A percentile compares a stretch with the other conserved stretches of the same genome.
These are phyloP conservation scores for Acropora yongei DNA, from an alignment of 64 coral and sea anemone genomes.

Conservation along the genomic window DNA sequence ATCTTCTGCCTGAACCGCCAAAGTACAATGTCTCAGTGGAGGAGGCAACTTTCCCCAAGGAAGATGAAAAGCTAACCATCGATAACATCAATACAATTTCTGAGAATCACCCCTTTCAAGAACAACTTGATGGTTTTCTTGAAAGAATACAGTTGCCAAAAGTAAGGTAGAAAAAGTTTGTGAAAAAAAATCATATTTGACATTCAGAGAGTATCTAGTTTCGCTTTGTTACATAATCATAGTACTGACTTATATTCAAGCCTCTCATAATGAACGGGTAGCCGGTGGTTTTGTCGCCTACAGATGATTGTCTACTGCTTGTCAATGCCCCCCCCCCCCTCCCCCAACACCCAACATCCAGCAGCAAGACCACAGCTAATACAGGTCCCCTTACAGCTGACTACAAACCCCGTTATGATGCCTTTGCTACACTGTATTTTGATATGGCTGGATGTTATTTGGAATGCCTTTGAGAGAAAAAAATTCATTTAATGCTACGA, in stretches of 20 bases:
- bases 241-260: conserved; percentile 49
- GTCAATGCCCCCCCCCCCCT: too few species aligned
- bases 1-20: neutral
- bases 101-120: conserved; percentile 54
- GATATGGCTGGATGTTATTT: conserved; percentile 45
- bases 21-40: neutral
- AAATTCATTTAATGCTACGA: neutral
- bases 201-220: neutral
- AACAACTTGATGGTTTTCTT: conserved; percentile 42
- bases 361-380: conserved; percentile 32
- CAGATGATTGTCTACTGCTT: neutral
- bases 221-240: conserved; percentile 34
- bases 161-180: conserved; percentile 7
- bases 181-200: too few species aligned
- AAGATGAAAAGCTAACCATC: neutral
- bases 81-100: conserved; percentile 34
- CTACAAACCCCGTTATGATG: conserved; percentile 43
- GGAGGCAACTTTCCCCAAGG: neutral
- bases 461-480: conserved; percentile 48
- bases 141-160: conserved; percentile 42
- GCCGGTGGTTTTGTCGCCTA: neutral
- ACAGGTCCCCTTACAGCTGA: conserved; percentile 38
- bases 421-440: conserved; percentile 41
- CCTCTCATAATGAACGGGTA: conserved; percentile 35
- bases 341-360: too few species aligned